Evolutionary conservation across 2,797 vertebrate genomes (phyloP).

Genomic region (Sebastes jordani): DNA sequence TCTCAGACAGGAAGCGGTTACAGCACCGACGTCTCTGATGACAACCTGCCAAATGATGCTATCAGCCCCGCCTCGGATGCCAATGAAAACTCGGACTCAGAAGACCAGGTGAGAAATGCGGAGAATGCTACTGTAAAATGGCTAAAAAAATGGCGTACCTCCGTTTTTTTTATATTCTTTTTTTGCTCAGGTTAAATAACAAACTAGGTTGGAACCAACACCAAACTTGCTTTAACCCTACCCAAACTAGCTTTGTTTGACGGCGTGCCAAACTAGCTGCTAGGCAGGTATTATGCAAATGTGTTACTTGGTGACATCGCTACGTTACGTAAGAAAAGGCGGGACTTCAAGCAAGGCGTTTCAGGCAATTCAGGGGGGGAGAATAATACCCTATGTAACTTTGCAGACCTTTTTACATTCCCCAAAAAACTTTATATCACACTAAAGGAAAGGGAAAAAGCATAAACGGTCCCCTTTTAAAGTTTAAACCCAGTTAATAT

Average conservation of each 20-base stretch:
- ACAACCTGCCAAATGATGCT: constrained; percentile 91
- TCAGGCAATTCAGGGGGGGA: too few species aligned
- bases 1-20: constrained; percentile 98
- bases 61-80: constrained; percentile 88
- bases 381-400: too few species aligned
- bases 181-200: not conserved
- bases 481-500: not conserved
- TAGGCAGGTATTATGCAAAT: too few species aligned
- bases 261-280: too few species aligned
- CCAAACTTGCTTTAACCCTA: not conserved
- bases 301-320: too few species aligned
- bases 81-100: constrained; percentile 90
- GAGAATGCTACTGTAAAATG: not conserved
- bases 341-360: too few species aligned
- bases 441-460: too few species aligned
- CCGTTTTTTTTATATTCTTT: not conserved
- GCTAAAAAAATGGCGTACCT: not conserved
- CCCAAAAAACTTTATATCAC: too few species aligned
- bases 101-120: constrained; percentile 88
- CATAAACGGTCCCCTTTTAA: too few species aligned
- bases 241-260: too few species aligned
- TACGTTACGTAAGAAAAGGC: too few species aligned
- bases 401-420: too few species aligned
- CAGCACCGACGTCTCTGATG: constrained; percentile 96
- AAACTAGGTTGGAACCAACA: not conserved